Evolutionary conservation across 2,797 vertebrate genomes (phyloP).

Genomic region (Fratercula arctica): DNA sequence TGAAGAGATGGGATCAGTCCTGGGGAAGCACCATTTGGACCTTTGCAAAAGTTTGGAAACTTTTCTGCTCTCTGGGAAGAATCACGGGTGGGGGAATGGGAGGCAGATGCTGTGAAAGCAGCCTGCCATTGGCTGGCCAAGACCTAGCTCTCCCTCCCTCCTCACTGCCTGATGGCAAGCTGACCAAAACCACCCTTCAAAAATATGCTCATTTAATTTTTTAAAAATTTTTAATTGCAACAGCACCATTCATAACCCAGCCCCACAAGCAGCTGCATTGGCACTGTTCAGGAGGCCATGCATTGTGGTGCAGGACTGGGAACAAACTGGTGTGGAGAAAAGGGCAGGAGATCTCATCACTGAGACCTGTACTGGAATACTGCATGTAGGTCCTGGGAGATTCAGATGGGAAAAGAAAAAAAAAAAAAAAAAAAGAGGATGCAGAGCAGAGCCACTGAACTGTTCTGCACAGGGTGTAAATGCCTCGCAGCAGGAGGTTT

Average conservation of each 20-base stretch:
- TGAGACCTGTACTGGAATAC: background rate
- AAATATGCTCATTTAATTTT: background rate
- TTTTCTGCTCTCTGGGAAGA: background rate
- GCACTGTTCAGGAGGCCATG: background rate
- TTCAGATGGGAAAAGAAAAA: rapidly evolving
- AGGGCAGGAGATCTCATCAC: background rate
- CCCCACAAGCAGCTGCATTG: background rate
- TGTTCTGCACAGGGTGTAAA: background rate
- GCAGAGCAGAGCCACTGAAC: background rate
- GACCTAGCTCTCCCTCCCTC: background rate
- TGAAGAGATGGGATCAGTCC: background rate
- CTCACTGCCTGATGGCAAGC: background rate
- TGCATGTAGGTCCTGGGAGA: background rate
- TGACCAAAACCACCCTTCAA: background rate
- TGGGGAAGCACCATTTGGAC: background rate
- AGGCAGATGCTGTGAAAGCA: background rate
- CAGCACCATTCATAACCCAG: no score
- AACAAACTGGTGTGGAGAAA: background rate
- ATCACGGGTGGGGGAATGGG: rapidly evolving
- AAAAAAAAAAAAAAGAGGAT: no score
- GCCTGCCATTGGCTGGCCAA: background rate
- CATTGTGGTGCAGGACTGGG: background rate
- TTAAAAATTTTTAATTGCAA: background rate
- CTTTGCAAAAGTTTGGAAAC: background rate
- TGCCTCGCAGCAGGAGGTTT: background rate